Base-by-base conservation (phyloP, 2,888 invertebrate species). In the Hypsopygia costalis region DNA sequence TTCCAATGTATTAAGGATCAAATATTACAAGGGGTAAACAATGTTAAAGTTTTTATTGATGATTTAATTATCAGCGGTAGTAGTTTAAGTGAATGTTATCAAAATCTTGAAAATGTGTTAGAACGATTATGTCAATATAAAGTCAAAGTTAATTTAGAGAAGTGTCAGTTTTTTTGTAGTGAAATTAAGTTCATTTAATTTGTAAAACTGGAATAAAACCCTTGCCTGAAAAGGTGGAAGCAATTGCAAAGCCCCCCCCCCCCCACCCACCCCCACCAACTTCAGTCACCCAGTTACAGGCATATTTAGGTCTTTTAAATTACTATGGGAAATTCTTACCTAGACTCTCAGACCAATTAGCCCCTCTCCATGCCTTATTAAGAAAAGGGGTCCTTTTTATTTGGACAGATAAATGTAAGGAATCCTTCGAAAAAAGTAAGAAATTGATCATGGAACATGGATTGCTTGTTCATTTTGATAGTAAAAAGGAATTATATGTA, bases 131-230 rank as follows among this genome's bases (percentile, higher is more conserved):
- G 21, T 21, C 21, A 22, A 6, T 42, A 42, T 28, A 41, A 36
- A 27, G 41, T 41, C 6, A 41, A 28, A 36, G 31, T 36, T 3
- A 41, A 43, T 43, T 33, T 38, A 42, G 21, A n/a, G n/a, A 41
- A 43, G 11, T 46, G 46, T 20, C 34, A 38, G 27, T 43, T 46
- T 36, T 46, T 40, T 36, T 25, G 36, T 34, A 43, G 12, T 25
- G 39, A 38, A 28, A 41, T 41, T 9, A 44, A 33, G 48, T 43
- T 1, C 43, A 49, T 34, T n/a, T 29, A 1, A 34, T 48, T 8
- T 34, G 22, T 40, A 30, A 32, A 6, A 12, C 36, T 16, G 45
- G 43, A 9, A 16, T 43, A 6, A 43, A 44, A 20, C 44, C 47
- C 12, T 20, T 38, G 8, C 43, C 40, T 8, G 36, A 41, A 31